phyloP scores from a whole-genome alignment of 2,888 invertebrate species.

The Phrixothrix hirtus region DNA sequence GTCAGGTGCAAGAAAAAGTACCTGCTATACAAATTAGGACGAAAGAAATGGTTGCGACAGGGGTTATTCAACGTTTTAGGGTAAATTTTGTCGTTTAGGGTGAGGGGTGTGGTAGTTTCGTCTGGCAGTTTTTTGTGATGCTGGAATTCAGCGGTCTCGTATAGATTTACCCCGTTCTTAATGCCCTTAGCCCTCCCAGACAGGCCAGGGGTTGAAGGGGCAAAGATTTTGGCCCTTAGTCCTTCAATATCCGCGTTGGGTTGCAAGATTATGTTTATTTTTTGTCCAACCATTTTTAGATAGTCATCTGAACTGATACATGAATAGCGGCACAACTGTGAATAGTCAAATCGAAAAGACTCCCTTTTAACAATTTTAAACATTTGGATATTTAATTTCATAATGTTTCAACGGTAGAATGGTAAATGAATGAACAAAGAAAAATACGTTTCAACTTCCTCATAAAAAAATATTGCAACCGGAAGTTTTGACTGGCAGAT shows the following conservation, averaged over 20 bases:
- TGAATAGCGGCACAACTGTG: neutral
- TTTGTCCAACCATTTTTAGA: constrained; percentile 6
- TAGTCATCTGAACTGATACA: constrained; percentile 1
- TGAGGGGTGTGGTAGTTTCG: constrained; percentile 24
- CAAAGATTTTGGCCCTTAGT: constrained; percentile 16
- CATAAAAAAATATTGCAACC: constrained; percentile 6
- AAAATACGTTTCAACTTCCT: constrained; percentile 4
- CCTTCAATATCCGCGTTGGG: constrained; percentile 26
- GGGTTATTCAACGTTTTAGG: constrained; percentile 17
- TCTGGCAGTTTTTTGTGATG: constrained; percentile 31
- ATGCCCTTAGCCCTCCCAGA: constrained; percentile 31
- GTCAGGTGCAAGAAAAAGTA: constrained; percentile 22
- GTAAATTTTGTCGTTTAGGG: constrained; percentile 11
- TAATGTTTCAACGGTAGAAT: too few species aligned
- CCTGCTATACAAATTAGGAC: constrained; percentile 27
- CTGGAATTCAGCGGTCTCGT: constrained; percentile 34
- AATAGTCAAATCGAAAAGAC: neutral
- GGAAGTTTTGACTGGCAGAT: constrained; percentile 19
- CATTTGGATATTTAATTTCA: neutral
- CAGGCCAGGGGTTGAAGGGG: constrained; percentile 30
- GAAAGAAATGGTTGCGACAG: constrained; percentile 16
- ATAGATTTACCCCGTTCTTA: constrained; percentile 31
- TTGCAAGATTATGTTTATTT: constrained; percentile 26
- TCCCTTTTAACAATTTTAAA: neutral
- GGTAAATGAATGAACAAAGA: neutral